Evolutionary conservation across 2,113 vertebrate genomes (phyloP).

Genomic region (Panthera tigris): DNA sequence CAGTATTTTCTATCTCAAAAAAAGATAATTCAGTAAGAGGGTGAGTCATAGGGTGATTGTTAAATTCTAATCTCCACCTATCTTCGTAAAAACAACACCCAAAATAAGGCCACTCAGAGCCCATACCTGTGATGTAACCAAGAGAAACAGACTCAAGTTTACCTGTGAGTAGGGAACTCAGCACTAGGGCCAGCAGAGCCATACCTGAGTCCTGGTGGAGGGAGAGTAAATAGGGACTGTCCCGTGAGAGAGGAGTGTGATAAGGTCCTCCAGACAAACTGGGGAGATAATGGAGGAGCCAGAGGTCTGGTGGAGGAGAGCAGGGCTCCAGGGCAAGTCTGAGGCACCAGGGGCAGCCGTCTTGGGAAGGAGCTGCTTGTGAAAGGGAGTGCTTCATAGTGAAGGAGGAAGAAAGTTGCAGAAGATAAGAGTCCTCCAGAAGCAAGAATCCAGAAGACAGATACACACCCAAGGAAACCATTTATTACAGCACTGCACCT

Average conservation of each 20-base stretch:
- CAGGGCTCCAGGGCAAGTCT: background rate
- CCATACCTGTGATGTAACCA: background rate
- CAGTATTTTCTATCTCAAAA: background rate
- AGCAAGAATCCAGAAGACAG: background rate
- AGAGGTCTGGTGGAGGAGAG: background rate
- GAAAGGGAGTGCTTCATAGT: background rate
- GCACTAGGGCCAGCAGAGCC: background rate
- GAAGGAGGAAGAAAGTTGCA: background rate
- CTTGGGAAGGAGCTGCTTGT: background rate
- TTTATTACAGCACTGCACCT: background rate
- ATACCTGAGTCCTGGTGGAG: background rate
- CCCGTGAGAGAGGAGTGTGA: fast-evolving
- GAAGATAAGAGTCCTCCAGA: background rate
- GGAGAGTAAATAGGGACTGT: background rate
- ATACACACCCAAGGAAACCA: background rate
- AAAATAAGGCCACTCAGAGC: background rate
- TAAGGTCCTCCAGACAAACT: background rate
- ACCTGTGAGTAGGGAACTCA: background rate
- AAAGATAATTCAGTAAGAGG: background rate
- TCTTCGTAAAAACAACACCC: background rate
- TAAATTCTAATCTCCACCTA: background rate
- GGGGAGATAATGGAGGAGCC: background rate
- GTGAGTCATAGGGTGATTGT: background rate
- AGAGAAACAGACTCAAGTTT: background rate
- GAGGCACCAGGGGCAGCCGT: fast-evolving